These are phyloP conservation scores for Planococcus citri DNA, from an alignment of 1,140 invertebrate species.

Conservation along the genomic window DNA sequence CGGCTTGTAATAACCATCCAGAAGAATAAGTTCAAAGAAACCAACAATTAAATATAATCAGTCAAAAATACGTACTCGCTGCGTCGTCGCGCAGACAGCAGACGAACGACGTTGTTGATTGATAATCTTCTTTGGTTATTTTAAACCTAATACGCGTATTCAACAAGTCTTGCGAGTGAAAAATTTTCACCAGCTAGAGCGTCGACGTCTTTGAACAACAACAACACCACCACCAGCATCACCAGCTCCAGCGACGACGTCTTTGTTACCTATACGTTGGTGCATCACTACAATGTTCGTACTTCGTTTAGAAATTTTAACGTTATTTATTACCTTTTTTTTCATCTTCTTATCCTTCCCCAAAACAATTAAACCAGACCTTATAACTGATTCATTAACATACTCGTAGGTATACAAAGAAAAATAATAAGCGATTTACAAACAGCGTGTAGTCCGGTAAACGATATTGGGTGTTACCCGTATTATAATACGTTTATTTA, in stretches of 20 bases:
- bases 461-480: not conserved
- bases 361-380: not conserved
- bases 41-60: slow-evolving; percentile 2
- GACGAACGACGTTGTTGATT: not conserved
- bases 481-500: not conserved
- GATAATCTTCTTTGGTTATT: not conserved
- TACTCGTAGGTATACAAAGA: not conserved
- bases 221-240: too few species aligned
- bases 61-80: not conserved
- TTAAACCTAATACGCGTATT: not conserved
- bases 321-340: too few species aligned
- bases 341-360: not conserved
- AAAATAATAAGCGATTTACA: slow-evolving; percentile 3
- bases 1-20: not conserved
- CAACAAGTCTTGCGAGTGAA: too few species aligned
- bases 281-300: too few species aligned
- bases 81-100: not conserved
- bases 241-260: not conserved
- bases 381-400: not conserved
- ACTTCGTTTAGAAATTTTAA: too few species aligned
- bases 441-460: not conserved
- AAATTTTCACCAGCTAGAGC: not conserved
- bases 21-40: not conserved
- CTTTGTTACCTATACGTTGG: not conserved
- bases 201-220: not conserved